phyloP scores from a whole-genome alignment of 2,113 vertebrate genomes.

The Anolis sagrei region DNA sequence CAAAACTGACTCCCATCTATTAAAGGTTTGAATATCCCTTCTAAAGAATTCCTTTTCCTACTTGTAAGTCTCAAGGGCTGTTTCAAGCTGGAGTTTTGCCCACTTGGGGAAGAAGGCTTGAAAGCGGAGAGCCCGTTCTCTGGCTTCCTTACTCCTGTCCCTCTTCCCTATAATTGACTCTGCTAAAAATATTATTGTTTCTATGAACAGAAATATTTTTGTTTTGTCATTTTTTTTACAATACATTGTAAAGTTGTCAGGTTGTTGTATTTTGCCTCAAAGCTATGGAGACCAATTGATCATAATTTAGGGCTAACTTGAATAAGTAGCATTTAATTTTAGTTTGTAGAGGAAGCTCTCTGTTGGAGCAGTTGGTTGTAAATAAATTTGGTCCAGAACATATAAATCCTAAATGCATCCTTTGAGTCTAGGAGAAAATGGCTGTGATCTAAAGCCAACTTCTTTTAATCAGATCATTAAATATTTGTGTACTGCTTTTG shows the following conservation, averaged over 20 bases:
- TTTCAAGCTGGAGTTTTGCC: conserved; percentile 56
- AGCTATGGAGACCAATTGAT: conserved; percentile 46
- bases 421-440: conserved; percentile 46
- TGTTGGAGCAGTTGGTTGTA: conserved; percentile 66
- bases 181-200: conserved; percentile 53
- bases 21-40: conserved; percentile 82
- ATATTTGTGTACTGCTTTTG: conserved; percentile 36
- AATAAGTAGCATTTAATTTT: too few relatives aligned
- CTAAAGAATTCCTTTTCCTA: conserved; percentile 73
- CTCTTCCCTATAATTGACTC: conserved; percentile 39
- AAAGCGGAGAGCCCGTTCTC: conserved; percentile 63
- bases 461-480: conserved; percentile 55
- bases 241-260: conserved; percentile 36
- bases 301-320: neutral
- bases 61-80: conserved; percentile 68
- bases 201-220: conserved; percentile 69
- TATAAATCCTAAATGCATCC: conserved; percentile 6
- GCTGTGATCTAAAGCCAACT: conserved; percentile 32
- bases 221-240: conserved; percentile 70
- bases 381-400: conserved; percentile 57
- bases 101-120: conserved; percentile 46
- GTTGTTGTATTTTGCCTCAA: conserved; percentile 43
- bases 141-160: conserved; percentile 40
- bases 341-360: conserved; percentile 30
- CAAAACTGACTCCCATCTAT: conserved; percentile 66